Percentiles rank a stretch among this genome's conserved stretches.
Conservation (phyloP, 2,113 vertebrate genomes). For the Herpetotheres cachinnans region DNA sequence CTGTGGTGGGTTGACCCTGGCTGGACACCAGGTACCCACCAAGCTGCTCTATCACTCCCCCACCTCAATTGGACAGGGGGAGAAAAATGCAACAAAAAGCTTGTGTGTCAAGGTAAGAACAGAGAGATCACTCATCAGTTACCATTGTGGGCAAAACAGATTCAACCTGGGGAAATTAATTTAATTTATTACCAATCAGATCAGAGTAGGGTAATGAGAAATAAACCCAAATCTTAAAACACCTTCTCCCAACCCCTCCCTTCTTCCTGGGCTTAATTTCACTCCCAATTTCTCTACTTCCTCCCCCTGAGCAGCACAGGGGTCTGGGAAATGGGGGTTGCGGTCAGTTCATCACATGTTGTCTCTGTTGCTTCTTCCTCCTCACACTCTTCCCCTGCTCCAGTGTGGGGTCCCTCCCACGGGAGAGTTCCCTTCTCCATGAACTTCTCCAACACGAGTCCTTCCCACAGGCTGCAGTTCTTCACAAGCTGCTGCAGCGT, state of each 20-base stretch:
- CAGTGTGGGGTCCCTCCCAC: background rate
- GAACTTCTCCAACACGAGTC: background rate
- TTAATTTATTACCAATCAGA: background rate
- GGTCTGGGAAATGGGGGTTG: background rate
- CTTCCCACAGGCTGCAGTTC: background rate
- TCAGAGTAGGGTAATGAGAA: no score
- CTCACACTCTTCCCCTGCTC: background rate
- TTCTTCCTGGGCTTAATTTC: background rate
- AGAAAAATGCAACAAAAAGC: background rate
- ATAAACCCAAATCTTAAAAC: background rate
- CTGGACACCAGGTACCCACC: background rate
- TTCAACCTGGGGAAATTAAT: background rate
- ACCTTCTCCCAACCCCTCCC: background rate
- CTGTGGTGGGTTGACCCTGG: background rate
- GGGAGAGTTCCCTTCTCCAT: background rate
- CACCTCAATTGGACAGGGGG: background rate
- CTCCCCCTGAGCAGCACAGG: background rate
- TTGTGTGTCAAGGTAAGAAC: no score
- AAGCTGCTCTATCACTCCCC: background rate
- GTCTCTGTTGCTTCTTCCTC: background rate
- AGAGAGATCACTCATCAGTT: background rate
- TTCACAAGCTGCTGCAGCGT: background rate
- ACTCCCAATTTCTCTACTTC: background rate
- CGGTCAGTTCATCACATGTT: background rate
- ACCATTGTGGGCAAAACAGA: background rate